Base-by-base conservation (phyloP, 2,113 vertebrate genomes). In the pig (Sus scrofa) region DNA sequence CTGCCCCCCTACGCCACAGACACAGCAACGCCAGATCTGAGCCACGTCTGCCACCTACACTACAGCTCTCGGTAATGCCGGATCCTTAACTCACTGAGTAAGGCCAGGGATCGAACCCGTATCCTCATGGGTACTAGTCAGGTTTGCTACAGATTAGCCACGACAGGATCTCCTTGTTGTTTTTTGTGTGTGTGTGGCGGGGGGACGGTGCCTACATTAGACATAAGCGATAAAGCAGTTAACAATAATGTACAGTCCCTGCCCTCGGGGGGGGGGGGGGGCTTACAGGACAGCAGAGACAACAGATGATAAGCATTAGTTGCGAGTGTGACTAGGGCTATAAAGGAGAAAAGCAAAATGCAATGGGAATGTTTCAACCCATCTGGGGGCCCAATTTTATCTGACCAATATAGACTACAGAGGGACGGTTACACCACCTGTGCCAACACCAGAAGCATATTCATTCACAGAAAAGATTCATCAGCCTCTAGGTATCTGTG, bases 391-490 rank as follows among this genome's bases (percentile, higher is more conserved):
- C 32, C 15, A 8, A n/a, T 77, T 65, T 77, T 68, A 34, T 63
- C 75, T 50, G 79, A 9, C 30, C 19, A 73, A 0, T 44, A 71
- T 9, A 60, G 34, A 74, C 13, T 39, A n/a, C 12, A 14, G 7
- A 73, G 71, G 34, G 22, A 85, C 14, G 27, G 3, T 81, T 56
- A 27, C 1, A 1, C 58, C 12, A 24, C 7, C 24, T 60, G 30
- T 37, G 37, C 75, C 92, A 71, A 73, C 26, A 26, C 13, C 9
- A 67, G 52, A 32, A 91, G 32, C 54, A 62, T 52, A 74, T 44
- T 94, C 85, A 87, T 95, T 16, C 30, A 86, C 20, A 11, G 70
- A 74, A 87, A 83, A 85, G 44, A 65, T 67, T 71, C 26, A 65
- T 68, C 88, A 27, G 18, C 18, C 88, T 37, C 19, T n/a, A 56